Conservation (phyloP, 2,888 invertebrate species). For the Agriopis aurantiaria region DNA sequence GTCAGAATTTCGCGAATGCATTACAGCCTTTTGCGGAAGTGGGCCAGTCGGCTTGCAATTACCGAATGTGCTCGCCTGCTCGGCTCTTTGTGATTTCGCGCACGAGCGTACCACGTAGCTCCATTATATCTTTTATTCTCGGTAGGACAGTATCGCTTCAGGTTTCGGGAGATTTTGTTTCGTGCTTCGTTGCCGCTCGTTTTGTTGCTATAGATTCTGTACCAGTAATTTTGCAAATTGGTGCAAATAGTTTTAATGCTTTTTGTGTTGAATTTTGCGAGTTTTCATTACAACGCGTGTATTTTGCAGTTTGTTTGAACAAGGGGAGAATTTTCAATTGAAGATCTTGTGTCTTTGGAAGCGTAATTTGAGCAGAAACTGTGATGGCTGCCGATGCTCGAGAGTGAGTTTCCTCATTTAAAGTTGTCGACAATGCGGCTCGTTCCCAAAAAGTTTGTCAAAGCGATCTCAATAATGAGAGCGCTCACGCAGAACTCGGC, state of each 20-base stretch:
- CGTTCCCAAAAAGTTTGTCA: slow-evolving; percentile 41
- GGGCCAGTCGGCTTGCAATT: slow-evolving; percentile 64
- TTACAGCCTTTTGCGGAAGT: slow-evolving; percentile 62
- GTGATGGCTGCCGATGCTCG: slow-evolving; percentile 17
- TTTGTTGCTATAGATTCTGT: slow-evolving; percentile 48
- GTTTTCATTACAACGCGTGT: not conserved
- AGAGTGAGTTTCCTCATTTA: slow-evolving; percentile 27
- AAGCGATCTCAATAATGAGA: slow-evolving; percentile 34
- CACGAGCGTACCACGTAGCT: slow-evolving; percentile 50
- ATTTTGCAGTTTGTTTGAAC: not conserved
- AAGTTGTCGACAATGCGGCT: slow-evolving; percentile 37
- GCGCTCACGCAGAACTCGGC: slow-evolving; percentile 38
- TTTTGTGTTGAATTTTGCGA: slow-evolving; percentile 16
- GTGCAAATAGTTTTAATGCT: slow-evolving; percentile 16
- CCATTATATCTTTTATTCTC: slow-evolving; percentile 51
- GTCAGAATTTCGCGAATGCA: slow-evolving; percentile 64
- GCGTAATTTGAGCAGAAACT: not conserved
- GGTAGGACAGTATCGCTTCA: slow-evolving; percentile 46
- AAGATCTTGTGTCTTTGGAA: not conserved
- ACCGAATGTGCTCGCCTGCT: slow-evolving; percentile 59
- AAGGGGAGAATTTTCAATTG: not conserved
- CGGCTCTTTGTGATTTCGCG: slow-evolving; percentile 61
- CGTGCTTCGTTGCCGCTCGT: slow-evolving; percentile 45
- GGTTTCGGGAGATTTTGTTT: slow-evolving; percentile 57
- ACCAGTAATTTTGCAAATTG: slow-evolving; percentile 42